Base-by-base conservation (phyloP, 1,140 invertebrate species). In the Agrilus planipennis region DNA sequence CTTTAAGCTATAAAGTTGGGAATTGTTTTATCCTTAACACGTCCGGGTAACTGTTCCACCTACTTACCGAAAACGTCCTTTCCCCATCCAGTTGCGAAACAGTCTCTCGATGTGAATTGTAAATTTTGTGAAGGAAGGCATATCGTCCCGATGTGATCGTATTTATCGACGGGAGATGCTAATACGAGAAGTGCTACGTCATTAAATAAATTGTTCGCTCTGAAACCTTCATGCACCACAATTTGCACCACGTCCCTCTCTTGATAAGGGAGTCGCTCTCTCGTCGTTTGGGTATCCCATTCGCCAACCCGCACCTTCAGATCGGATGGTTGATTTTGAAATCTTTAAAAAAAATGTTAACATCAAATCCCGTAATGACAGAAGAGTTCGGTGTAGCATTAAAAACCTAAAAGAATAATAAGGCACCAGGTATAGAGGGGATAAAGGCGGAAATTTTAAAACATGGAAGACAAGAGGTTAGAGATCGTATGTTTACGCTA, bases 241-340 rank as follows among this genome's bases (percentile, higher is more conserved):
- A 74, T 57, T 19, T 53, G 52, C 17, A 48, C 52, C 0, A 86
- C 79, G 5, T 62, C 54, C 4, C 74, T 64, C 52, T 87, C 82
- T 50, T 84, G 79, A 55, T 85, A 76, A 1, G 73, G 71, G 28
- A 65, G 72, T 1, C 79, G 62, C 57, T 89, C 84, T 4, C 68
- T 69, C 37, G 71, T 76, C 0, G 73, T 79, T 54, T 85, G 77
- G 0, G 82, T 85, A 53, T 88, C 80, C 79, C 79, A 84, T 67
- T 84, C 81, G 7, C 82, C 82, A 3, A 77, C 73, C 2, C 80
- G 69, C 6, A 81, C n/a, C n/a, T 32, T 5, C 4, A 35, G 9
- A 25, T 18, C 21, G n/a, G 52, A 56, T 5, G 64, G 48, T 0
- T 22, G 45, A 16, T 30, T 38, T 38, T 38, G 36, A 21, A 41